Conservation (phyloP, 2,797 vertebrate genomes). For the Poeciliopsis gracilis region DNA sequence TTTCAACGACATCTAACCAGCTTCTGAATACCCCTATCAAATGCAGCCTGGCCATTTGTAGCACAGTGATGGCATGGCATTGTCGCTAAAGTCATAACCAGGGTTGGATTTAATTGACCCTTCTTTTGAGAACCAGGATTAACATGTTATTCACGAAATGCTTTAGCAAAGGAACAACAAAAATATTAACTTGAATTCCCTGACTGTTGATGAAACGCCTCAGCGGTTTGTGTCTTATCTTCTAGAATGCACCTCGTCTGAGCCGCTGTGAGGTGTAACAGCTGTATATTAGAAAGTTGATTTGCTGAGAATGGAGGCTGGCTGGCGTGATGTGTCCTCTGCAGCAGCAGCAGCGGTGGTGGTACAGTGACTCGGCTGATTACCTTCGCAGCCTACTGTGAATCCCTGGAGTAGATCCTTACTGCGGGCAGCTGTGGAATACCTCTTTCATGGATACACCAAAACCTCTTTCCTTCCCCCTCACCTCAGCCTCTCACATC, state of each 20-base stretch:
- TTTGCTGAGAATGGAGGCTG: constrained; percentile 38
- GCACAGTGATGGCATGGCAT: constrained; percentile 49
- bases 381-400: constrained; percentile 61
- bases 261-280: constrained; percentile 46
- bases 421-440: constrained; percentile 56
- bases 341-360: constrained; percentile 32
- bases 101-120: constrained; percentile 46
- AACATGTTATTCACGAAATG: constrained; percentile 36
- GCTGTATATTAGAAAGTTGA: constrained; percentile 46
- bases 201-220: constrained; percentile 41
- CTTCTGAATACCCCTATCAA: constrained; percentile 58
- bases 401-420: constrained; percentile 59
- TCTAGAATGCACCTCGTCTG: constrained; percentile 33
- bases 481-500: constrained; percentile 44
- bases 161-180: constrained; percentile 26
- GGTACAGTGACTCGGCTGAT: constrained; percentile 62
- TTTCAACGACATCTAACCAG: constrained; percentile 46
- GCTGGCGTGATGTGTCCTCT: constrained; percentile 38
- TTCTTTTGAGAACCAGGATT: constrained; percentile 44
- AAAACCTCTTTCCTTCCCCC: constrained; percentile 27
- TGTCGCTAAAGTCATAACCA: constrained; percentile 62
- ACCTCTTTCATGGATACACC: constrained; percentile 42
- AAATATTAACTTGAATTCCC: constrained; percentile 15
- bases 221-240: constrained; percentile 62
- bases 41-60: constrained; percentile 60